phyloP scores from a whole-genome alignment of 2,113 vertebrate genomes.

The Silurus asotus region DNA sequence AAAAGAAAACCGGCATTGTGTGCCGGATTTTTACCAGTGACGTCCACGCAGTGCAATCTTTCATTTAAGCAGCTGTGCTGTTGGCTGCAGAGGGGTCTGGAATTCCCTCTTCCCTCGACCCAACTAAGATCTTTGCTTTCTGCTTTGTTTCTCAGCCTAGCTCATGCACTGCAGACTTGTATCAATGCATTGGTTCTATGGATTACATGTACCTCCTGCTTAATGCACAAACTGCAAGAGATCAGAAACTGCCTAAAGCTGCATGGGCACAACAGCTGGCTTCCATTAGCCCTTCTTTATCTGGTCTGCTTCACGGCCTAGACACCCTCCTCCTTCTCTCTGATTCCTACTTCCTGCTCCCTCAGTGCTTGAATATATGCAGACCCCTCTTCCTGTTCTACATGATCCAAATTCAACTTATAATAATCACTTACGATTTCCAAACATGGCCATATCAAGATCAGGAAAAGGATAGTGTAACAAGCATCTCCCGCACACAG shows the following conservation, averaged over 20 bases:
- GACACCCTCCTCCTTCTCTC: slow-evolving; percentile 16
- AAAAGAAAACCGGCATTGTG: slow-evolving; percentile 68
- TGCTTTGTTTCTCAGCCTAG: slow-evolving; percentile 45
- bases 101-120: slow-evolving; percentile 41
- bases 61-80: slow-evolving; percentile 70
- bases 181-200: neutral
- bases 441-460: neutral
- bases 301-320: slow-evolving; percentile 38
- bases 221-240: neutral
- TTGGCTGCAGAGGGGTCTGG: slow-evolving; percentile 54
- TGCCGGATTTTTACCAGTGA: slow-evolving; percentile 63
- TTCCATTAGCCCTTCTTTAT: slow-evolving; percentile 61
- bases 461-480: neutral
- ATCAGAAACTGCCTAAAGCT: slow-evolving; percentile 1
- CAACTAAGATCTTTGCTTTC: slow-evolving; percentile 40
- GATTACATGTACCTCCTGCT: slow-evolving; percentile 12
- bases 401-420: neutral
- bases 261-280: slow-evolving; percentile 60
- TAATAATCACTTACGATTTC: neutral
- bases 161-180: slow-evolving; percentile 17
- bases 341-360: slow-evolving; percentile 3
- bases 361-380: slow-evolving; percentile 6
- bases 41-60: slow-evolving; percentile 64
- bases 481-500: neutral
- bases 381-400: neutral